These are phyloP conservation scores for Mamestra brassicae DNA, from an alignment of 2,888 invertebrate genomes.

Conservation along the genomic window DNA sequence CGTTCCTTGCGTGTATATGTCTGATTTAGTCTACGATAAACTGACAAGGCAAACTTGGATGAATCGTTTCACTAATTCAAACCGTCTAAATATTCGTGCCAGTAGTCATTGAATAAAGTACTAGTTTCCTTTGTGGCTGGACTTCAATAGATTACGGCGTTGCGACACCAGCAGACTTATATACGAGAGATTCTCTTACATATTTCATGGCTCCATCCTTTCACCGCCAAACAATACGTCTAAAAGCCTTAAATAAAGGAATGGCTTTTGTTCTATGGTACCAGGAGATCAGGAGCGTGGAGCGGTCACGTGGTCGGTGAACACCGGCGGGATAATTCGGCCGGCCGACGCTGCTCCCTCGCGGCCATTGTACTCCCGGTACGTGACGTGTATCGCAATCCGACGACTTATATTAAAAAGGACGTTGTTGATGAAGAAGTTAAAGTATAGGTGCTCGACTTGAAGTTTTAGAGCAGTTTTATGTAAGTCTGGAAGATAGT, in stretches of 20 bases:
- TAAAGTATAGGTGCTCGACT: slow-evolving; percentile 50
- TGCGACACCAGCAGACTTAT: slow-evolving; percentile 38
- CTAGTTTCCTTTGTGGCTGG: slow-evolving; percentile 26
- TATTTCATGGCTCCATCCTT: slow-evolving; percentile 60
- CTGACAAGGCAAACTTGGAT: slow-evolving; percentile 45
- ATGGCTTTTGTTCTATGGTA: slow-evolving; percentile 67
- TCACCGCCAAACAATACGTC: slow-evolving; percentile 62
- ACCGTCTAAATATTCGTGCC: slow-evolving; percentile 37
- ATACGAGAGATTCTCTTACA: slow-evolving; percentile 32
- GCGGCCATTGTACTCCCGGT: slow-evolving; percentile 67
- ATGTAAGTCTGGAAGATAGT: slow-evolving; percentile 1
- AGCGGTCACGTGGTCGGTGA: slow-evolving; percentile 72
- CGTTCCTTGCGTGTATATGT: slow-evolving; percentile 44
- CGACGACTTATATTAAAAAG: slow-evolving; percentile 71
- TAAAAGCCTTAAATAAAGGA: slow-evolving; percentile 64
- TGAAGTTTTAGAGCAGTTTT: slow-evolving; percentile 18
- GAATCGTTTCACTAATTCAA: slow-evolving; percentile 50
- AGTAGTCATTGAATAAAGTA: slow-evolving; percentile 45
- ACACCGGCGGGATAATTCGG: slow-evolving; percentile 71
- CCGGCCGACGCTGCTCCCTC: slow-evolving; percentile 65
- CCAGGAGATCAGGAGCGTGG: slow-evolving; percentile 67
- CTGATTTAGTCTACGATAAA: slow-evolving; percentile 40
- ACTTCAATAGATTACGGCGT: slow-evolving; percentile 38
- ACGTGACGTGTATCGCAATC: slow-evolving; percentile 79
- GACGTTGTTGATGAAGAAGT: slow-evolving; percentile 69